Evolutionary conservation across 2,888 invertebrate species (phyloP), one percentile per base, ranked within the genome.

Genomic region (Fragum sueziense): DNA sequence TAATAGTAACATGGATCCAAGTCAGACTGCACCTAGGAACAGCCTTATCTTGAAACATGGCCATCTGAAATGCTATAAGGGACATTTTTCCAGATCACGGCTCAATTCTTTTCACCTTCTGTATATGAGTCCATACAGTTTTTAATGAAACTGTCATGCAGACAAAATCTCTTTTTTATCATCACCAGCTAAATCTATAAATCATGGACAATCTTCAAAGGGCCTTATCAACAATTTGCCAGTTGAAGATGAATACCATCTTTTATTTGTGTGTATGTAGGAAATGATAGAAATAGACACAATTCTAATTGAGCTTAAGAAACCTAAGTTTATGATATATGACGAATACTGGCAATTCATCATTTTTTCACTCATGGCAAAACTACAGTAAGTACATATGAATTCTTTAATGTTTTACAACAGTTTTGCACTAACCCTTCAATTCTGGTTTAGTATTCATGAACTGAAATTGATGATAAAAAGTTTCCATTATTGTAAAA

Each of bases 111-210:
- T 61, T 61, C 61, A 61, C 29, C 31, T 11, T 41, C 34, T 25
- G 22, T 41, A 37, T 65, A 65, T 65, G 11, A 41, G 65, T 7
- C 34, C 65, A 65, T 65, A 11, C 62, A 31, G 73, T 62, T 65
- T 73, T 70, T 78, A 78, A 78, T 78, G 78, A 78, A 37, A 54
- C 70, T 70, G 70, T 70, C 70, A 70, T 25, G n/a, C 17, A 54
- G 69, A 70, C 34, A 54, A 34, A 70, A 70, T 31, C 33, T 14
- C 52, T 22, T 25, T 52, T 33, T 34, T 34, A 54, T 54, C 70
- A 57, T 54, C 70, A 25, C 27, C 47, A 33, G 9, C 31, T 54
- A 51, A 22, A 54, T 70, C 70, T 34, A 70, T 70, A 70, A 70
- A 70, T 70, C 70, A 70, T 25, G 4, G 25, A 41, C 37, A 37